Evolutionary conservation across 2,888 invertebrate species (phyloP).

Genomic region (Pandemis heparana): DNA sequence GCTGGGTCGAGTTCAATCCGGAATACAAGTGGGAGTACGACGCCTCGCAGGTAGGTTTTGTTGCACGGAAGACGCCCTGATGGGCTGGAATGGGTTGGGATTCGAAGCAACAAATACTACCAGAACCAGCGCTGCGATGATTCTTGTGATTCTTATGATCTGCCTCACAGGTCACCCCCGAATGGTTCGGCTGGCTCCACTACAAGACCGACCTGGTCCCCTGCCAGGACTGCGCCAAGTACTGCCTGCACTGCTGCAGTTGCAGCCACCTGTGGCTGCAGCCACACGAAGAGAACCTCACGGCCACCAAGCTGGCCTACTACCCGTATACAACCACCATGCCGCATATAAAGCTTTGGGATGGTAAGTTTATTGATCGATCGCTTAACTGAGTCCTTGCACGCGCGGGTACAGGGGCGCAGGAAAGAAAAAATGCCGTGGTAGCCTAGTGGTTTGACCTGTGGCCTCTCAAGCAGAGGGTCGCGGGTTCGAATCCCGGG

Average conservation of each 20-base stretch:
- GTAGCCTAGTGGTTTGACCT: too few species aligned
- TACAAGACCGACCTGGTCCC: constrained; percentile 89
- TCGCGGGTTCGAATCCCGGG: too few species aligned
- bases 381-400: too few species aligned
- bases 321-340: constrained; percentile 67
- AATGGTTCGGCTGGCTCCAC: constrained; percentile 99
- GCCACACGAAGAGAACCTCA: constrained; percentile 63
- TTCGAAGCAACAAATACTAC: too few species aligned
- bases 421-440: too few species aligned
- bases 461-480: too few species aligned
- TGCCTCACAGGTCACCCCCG: constrained; percentile 92
- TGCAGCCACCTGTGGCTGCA: constrained; percentile 63
- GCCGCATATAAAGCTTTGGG: constrained; percentile 60
- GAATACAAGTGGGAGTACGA: constrained; percentile 89
- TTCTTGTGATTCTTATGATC: too few species aligned
- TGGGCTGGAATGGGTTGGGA: too few species aligned
- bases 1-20: constrained; percentile 96
- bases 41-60: constrained; percentile 67
- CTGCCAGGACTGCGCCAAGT: constrained; percentile 66
- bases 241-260: constrained; percentile 54
- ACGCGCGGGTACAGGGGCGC: neutral
- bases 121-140: too few species aligned
- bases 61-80: too few species aligned
- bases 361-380: constrained; percentile 57
- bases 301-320: constrained; percentile 62